Evolutionary conservation across 2,113 vertebrate species (phyloP).

Genomic region (Chascanopsetta lugubris): DNA sequence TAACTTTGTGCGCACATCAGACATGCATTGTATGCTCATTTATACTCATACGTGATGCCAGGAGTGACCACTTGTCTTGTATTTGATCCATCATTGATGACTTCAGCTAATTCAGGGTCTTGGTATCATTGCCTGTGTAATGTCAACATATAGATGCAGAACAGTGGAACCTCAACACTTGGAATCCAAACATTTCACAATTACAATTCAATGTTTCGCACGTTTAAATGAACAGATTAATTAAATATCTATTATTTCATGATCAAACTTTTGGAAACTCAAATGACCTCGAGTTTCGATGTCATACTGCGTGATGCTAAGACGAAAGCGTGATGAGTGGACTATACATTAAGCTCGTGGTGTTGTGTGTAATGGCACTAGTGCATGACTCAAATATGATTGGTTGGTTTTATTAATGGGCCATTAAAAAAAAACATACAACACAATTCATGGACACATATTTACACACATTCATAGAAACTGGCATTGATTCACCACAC

Average conservation of each 20-base stretch:
- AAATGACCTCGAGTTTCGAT: too few species aligned
- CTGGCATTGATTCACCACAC: constrained; percentile 40
- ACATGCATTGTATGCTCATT: not conserved
- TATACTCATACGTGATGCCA: not conserved
- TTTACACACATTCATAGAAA: constrained; percentile 40
- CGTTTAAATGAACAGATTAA: too few species aligned
- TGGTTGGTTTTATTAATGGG: constrained; percentile 16
- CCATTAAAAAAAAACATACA: constrained; percentile 64
- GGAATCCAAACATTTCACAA: too few species aligned
- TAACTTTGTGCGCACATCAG: not conserved
- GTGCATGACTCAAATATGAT: not conserved
- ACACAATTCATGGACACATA: constrained; percentile 36
- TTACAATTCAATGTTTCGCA: too few species aligned
- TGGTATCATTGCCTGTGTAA: too few species aligned
- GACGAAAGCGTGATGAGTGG: not conserved
- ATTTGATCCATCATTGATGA: too few species aligned
- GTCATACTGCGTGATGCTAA: too few species aligned
- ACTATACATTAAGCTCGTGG: not conserved
- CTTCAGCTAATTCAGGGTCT: too few species aligned
- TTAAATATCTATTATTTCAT: too few species aligned
- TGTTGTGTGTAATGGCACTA: not conserved
- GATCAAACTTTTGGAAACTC: too few species aligned
- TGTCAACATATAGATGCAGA: too few species aligned
- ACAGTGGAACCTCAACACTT: too few species aligned
- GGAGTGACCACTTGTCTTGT: not conserved